Percentiles rank a stretch among this genome's conserved stretches.
These are phyloP conservation scores for Tupiocoris notatus DNA, from an alignment of 2,888 invertebrate species.

Conservation along the genomic window DNA sequence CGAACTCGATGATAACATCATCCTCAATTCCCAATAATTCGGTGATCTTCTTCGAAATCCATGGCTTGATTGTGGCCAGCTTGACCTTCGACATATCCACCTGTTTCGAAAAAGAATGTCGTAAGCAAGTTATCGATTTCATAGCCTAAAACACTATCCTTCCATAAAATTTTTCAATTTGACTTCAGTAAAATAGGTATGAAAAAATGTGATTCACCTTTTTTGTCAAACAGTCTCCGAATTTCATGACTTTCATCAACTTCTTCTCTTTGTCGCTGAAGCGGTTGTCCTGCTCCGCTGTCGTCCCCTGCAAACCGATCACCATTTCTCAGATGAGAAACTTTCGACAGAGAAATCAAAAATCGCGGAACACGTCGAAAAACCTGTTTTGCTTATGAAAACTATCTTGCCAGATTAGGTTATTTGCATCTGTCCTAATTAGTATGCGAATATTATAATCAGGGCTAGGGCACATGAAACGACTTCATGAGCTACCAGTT, in stretches of 20 bases:
- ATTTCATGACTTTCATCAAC: slow-evolving; percentile 94
- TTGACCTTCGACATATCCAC: slow-evolving; percentile 99
- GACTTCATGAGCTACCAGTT: too few relatives aligned
- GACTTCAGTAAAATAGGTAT: neutral
- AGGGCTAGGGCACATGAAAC: too few relatives aligned
- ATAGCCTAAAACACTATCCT: neutral
- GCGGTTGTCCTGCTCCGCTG: slow-evolving; percentile 97
- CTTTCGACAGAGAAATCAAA: too few relatives aligned
- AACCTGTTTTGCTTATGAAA: too few relatives aligned
- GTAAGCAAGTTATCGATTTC: too few relatives aligned
- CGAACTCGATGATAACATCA: slow-evolving; percentile 98
- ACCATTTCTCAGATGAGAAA: too few relatives aligned
- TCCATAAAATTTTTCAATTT: neutral
- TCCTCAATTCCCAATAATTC: slow-evolving; percentile 97
- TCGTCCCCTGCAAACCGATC: slow-evolving; percentile 75
- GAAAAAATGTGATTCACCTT: slow-evolving; percentile 66
- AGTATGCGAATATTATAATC: too few relatives aligned
- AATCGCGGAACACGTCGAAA: too few relatives aligned
- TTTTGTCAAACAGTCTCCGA: slow-evolving; percentile 88
- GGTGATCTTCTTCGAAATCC: slow-evolving; percentile 96
- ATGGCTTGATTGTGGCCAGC: slow-evolving; percentile 95
- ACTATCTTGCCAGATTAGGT: too few relatives aligned
- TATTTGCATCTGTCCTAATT: too few relatives aligned
- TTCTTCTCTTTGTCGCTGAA: slow-evolving; percentile 99
- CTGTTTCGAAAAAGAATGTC: slow-evolving; percentile 55